Evolutionary conservation across 92 coral and sea anemone genomes (phyloP).

Genomic region (Epizoanthus stellaris): DNA sequence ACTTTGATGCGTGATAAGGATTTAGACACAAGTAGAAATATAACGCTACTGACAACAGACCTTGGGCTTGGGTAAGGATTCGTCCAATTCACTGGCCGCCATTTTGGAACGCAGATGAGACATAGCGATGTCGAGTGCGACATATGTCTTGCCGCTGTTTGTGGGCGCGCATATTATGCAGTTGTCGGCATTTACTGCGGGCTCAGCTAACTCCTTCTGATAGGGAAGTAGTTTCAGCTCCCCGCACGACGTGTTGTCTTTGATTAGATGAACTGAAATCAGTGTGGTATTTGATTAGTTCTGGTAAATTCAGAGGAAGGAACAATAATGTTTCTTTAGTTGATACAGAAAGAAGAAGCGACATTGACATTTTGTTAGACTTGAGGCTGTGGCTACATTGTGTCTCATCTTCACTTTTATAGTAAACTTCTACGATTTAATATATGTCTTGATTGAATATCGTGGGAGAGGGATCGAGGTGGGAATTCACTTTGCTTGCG

Average conservation of each 20-base stretch:
- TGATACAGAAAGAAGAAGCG: too few species aligned
- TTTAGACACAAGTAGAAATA: too few species aligned
- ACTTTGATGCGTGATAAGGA: too few species aligned
- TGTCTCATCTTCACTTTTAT: too few species aligned
- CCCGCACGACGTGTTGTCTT: slow-evolving; percentile 15
- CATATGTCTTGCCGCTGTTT: slow-evolving; percentile 60
- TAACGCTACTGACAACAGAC: neutral
- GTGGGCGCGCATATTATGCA: slow-evolving; percentile 64
- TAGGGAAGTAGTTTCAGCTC: slow-evolving; percentile 14
- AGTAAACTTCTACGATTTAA: too few species aligned
- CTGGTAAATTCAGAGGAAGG: too few species aligned
- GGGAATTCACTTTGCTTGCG: too few species aligned
- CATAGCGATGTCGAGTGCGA: slow-evolving; percentile 46
- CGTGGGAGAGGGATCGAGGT: too few species aligned
- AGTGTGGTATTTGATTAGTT: neutral
- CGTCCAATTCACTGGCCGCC: neutral
- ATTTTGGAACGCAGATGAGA: slow-evolving; percentile 13
- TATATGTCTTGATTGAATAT: too few species aligned
- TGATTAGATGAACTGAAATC: slow-evolving; percentile 23
- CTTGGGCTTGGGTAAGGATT: slow-evolving; percentile 6
- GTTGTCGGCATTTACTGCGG: slow-evolving; percentile 46
- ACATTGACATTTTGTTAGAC: too few species aligned
- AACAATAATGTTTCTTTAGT: neutral
- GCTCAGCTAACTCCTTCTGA: slow-evolving; percentile 52
- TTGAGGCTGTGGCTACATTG: too few species aligned